Conservation (phyloP, 2,797 vertebrate species). For the Loris lydekkerianus region DNA sequence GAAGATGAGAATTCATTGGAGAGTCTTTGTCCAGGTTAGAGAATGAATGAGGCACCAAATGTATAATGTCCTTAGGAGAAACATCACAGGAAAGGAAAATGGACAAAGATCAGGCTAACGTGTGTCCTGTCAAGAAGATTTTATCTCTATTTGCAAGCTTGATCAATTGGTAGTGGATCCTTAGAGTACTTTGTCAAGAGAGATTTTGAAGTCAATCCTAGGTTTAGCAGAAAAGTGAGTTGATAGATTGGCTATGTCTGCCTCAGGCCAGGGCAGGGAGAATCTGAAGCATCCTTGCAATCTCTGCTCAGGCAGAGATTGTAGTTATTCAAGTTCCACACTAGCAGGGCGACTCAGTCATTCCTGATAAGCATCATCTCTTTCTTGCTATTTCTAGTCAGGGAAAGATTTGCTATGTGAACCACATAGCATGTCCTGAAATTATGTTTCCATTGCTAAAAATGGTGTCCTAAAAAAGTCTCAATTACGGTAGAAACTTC, state of each 20-base stretch:
- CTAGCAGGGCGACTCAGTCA: not conserved
- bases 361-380: not conserved
- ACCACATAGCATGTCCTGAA: not conserved
- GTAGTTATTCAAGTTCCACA: not conserved
- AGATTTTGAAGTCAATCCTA: constrained; percentile 36
- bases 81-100: constrained; percentile 48
- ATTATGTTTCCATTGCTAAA: not conserved
- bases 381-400: not conserved
- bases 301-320: not conserved
- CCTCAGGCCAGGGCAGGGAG: not conserved
- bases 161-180: not conserved
- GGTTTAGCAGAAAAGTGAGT: constrained; percentile 8
- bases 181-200: constrained; percentile 4
- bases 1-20: not conserved
- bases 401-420: not conserved
- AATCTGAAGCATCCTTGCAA: not conserved
- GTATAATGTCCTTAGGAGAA: not conserved
- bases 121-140: not conserved
- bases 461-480: not conserved
- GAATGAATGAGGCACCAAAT: not conserved
- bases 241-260: constrained; percentile 59
- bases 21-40: not conserved
- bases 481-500: not conserved
- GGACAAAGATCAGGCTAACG: constrained; percentile 4
- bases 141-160: constrained; percentile 59